phyloP scores from a whole-genome alignment of 2,888 invertebrate species.

The Tenthredo livida region DNA sequence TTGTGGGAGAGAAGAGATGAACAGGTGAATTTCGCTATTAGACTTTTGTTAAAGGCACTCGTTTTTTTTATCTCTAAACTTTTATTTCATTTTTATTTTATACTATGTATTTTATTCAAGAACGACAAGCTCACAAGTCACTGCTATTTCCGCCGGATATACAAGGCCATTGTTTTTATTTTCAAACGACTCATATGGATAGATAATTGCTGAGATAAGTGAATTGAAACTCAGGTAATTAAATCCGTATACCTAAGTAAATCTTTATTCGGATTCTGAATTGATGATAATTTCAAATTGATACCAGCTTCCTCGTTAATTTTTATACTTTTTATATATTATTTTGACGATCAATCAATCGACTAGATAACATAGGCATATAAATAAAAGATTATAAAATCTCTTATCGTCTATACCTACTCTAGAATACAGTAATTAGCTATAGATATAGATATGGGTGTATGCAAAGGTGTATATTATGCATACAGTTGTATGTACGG shows the following conservation, averaged over 20 bases:
- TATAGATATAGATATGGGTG: not conserved
- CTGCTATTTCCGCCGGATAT: constrained; percentile 72
- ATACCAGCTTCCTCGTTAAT: not conserved
- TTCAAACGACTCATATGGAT: constrained; percentile 29
- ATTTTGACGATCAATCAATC: not conserved
- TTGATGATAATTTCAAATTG: not conserved
- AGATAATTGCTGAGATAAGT: not conserved
- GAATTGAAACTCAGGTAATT: constrained; percentile 10
- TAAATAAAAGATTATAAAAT: not conserved
- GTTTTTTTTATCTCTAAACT: constrained; percentile 29
- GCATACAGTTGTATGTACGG: not conserved
- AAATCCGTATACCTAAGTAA: constrained; percentile 7
- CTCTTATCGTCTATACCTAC: not conserved
- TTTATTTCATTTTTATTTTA: not conserved
- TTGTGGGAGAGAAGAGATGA: no score
- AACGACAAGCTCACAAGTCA: not conserved
- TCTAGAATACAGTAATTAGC: not conserved
- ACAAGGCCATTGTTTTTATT: constrained; percentile 75
- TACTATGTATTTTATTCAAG: not conserved
- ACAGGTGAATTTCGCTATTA: no score
- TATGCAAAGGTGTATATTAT: not conserved
- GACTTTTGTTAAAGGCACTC: no score
- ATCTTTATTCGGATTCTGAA: not conserved
- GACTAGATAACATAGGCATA: no score
- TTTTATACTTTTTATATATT: not conserved